phyloP scores from a whole-genome alignment of 2,113 vertebrate species.

The Oncorhynchus clarkii region DNA sequence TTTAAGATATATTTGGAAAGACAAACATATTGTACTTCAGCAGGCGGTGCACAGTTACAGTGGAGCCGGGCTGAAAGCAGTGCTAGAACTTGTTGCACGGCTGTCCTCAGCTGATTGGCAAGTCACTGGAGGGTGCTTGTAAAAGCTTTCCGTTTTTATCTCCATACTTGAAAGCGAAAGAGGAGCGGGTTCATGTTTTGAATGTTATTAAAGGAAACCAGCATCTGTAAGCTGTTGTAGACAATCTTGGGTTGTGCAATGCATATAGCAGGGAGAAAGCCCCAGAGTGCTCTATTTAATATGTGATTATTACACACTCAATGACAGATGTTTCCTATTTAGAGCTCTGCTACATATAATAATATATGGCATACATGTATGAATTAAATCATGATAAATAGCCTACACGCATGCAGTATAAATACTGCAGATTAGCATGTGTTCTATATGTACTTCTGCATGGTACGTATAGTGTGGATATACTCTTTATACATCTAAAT shows the following conservation, averaged over 20 bases:
- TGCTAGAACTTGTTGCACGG: background rate
- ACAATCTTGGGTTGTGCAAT: background rate
- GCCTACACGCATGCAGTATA: too few species aligned
- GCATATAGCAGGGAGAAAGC: background rate
- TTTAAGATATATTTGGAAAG: conserved; percentile 33
- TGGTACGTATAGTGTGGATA: background rate
- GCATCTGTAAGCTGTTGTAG: conserved; percentile 14
- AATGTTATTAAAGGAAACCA: conserved; percentile 8
- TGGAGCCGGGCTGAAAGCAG: background rate
- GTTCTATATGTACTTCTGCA: background rate
- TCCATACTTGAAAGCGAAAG: conserved; percentile 20
- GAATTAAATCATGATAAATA: too few species aligned
- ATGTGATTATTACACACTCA: background rate
- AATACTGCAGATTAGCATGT: background rate
- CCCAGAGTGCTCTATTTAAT: background rate
- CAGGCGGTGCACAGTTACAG: conserved; percentile 14
- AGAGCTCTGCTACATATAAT: background rate
- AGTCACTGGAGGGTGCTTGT: conserved; percentile 5
- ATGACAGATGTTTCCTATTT: background rate
- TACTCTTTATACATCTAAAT: background rate
- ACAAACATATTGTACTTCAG: conserved; percentile 28
- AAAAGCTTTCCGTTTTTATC: conserved; percentile 6
- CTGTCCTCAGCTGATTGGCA: conserved; percentile 8
- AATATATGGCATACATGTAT: background rate
- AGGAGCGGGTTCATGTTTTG: conserved; percentile 5